phyloP scores from a whole-genome alignment of 1,140 invertebrate genomes.

The Pissodes strobi region DNA sequence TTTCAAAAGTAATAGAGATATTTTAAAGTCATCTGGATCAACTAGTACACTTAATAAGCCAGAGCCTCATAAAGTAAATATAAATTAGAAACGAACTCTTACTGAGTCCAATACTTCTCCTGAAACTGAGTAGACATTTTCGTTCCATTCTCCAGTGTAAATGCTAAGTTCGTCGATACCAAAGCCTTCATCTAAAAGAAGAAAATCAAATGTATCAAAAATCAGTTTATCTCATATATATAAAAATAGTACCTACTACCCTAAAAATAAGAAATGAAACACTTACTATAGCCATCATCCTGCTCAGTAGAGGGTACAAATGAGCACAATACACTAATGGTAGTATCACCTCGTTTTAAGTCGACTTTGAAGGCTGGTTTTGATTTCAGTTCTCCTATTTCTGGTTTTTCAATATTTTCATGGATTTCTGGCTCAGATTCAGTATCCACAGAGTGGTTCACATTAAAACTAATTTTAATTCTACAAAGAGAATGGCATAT shows the following conservation, averaged over 20 bases:
- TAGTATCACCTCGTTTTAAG: conserved; percentile 73
- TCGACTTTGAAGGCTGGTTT: conserved; percentile 87
- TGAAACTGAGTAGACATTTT: conserved; percentile 82
- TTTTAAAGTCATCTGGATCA: too few relatives aligned
- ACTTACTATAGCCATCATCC: conserved; percentile 74
- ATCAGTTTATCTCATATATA: conserved; percentile 6
- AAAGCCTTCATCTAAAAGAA: conserved; percentile 76
- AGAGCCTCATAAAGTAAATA: too few relatives aligned
- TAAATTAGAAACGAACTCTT: conserved; percentile 56
- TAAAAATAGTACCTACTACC: neutral
- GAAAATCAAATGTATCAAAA: conserved; percentile 6
- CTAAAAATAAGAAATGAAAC: neutral
- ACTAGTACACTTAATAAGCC: too few relatives aligned
- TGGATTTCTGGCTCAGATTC: conserved; percentile 70
- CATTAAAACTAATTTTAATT: conserved; percentile 79
- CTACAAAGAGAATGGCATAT: conserved; percentile 57
- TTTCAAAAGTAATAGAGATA: too few relatives aligned
- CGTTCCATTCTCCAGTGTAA: conserved; percentile 80
- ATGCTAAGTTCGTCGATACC: conserved; percentile 87
- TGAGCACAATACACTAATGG: conserved; percentile 81
- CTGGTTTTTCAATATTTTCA: conserved; percentile 67
- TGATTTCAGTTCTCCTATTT: conserved; percentile 80
- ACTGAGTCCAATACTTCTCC: conserved; percentile 89
- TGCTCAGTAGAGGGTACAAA: conserved; percentile 69
- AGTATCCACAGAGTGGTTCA: conserved; percentile 88